Evolutionary conservation across 1,140 invertebrate species (phyloP).

Genomic region (Anoplolepis gracilipes): DNA sequence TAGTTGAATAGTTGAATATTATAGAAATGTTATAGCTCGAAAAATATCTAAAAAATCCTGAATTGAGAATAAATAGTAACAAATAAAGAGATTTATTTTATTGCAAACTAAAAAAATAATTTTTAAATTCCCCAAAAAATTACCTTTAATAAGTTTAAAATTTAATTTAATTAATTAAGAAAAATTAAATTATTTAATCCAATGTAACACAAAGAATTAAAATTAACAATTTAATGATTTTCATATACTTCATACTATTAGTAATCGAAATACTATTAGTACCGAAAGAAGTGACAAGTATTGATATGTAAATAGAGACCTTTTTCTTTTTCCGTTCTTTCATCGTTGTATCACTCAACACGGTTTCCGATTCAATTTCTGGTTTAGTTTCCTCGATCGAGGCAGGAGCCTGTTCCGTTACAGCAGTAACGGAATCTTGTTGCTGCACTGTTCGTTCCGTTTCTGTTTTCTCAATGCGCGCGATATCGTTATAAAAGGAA

Average conservation of each 20-base stretch:
- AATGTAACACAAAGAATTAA: neutral
- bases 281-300: neutral
- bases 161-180: no score
- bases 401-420: neutral
- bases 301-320: neutral
- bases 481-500: slow-evolving; percentile 88
- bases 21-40: neutral
- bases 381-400: slow-evolving; percentile 41
- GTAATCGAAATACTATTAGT: no score
- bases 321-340: slow-evolving; percentile 67
- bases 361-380: slow-evolving; percentile 52
- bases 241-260: neutral
- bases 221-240: neutral
- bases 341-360: neutral
- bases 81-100: neutral
- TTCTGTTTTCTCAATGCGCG: slow-evolving; percentile 85
- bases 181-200: neutral
- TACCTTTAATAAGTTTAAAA: no score
- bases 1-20: no score
- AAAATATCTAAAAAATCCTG: neutral
- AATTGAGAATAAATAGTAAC: neutral
- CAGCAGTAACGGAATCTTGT: slow-evolving; percentile 9
- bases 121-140: no score
- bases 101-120: neutral
- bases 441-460: slow-evolving; percentile 59